Base-by-base conservation (phyloP, 2,797 vertebrate species). In the Harpagifer antarcticus region DNA sequence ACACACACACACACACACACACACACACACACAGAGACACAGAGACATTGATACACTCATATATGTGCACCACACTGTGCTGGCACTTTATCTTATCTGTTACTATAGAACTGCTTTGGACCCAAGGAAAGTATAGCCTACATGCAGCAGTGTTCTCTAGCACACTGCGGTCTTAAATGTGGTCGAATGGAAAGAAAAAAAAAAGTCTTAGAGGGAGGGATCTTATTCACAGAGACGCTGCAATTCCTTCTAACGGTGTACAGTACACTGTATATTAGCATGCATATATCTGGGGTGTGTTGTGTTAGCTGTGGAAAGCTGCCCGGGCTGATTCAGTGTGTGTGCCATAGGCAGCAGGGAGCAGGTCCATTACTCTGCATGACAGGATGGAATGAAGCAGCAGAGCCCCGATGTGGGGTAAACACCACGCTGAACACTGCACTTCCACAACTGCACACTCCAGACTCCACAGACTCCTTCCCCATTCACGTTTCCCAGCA, bases 361-460 rank as follows among this genome's bases (percentile, higher is more conserved):
- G 81, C 82, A 76, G 82, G 85, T 91, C 84, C 89, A 92, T 92
- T 89, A 88, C 89, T 88, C 88, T 86, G 87, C 72, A 82, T 87
- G 91, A 93, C 90, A 88, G 88, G 73, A 72, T 62, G 84, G 82
- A 85, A 90, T 87, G 84, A 86, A 84, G 84, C 84, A 82, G 86
- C 83, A 76, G 77, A 86, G 84, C 81, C 57, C 78, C 56, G 55
- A 79, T 65, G 84, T 87, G 85, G 84, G 82, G 83, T 86, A 87
- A 87, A 89, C 83, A 85, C 83, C 79, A 81, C 69, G 45, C 81
- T 81, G 82, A 91, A 79, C 82, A 63, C 78, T 62, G 76, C 79
- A 74, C 84, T 78, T 83, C 84, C 79, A 56, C 83, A 74, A 72
- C 74, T 68, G 71, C 83, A 61, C 80, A 49, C 76, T 74, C 71